Base-by-base conservation (phyloP, 2,797 vertebrate genomes). In the Enteromius viviparus region DNA sequence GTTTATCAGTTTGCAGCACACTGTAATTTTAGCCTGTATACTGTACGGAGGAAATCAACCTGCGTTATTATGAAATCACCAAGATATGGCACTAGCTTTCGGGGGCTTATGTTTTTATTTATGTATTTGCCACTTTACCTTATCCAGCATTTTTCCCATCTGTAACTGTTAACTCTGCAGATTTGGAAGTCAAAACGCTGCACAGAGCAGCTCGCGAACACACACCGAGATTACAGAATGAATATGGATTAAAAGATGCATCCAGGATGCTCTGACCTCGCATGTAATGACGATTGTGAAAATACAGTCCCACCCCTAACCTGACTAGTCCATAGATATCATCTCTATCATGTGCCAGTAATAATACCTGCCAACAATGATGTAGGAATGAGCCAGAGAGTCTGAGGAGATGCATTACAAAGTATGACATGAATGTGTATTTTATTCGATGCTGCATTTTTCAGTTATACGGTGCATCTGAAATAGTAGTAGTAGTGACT, bases 81-180 rank as follows among this genome's bases (percentile, higher is more conserved):
- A 85, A 87, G 84, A 89, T 83, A 89, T 78, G 76, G 78, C 90
- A 91, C 88, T 86, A 74, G 91, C 87, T 93, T 91, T 87, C 87
- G 84, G 51, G 83, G 87, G 89, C 89, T 90, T 91, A 88, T 91
- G 90, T 91, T 91, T 93, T 91, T 93, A 93, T 91, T 91, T 92
- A 92, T 92, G 89, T 87, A 89, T 93, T 91, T 92, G 81, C 81
- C 87, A 84, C 88, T 92, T 92, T 86, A 82, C 90, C 89, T 92
- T 90, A 90, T 91, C 81, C 90, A 91, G 91, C 90, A 88, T 86
- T 87, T 70, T 89, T 84, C 69, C 66, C 65, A 62, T 78, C 87
- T 83, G 87, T 88, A 91, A 91, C 90, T 92, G 91, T 93, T 91
- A 92, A 92, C 92, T 89, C 91, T 84, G 91, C 93, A 93, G 80